Conservation (phyloP, 1,140 invertebrate genomes). For the Melipona quadrifasciata region DNA sequence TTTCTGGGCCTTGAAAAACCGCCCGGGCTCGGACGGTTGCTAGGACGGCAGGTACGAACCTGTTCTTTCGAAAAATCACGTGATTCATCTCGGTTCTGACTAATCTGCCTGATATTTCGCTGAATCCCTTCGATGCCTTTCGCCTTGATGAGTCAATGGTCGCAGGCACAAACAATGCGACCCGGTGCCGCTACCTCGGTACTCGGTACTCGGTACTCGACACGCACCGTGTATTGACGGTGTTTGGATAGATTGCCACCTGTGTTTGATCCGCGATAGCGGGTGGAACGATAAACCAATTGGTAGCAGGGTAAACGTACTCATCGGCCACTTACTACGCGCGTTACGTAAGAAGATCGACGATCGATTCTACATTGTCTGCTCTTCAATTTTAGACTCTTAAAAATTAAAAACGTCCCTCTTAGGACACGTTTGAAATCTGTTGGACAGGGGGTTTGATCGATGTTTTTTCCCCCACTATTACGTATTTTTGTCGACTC, state of each 20-base stretch:
- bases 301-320: not conserved
- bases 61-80: conserved; percentile 71
- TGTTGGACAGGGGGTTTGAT: no score
- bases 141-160: conserved; percentile 74
- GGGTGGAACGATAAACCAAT: conserved; percentile 14
- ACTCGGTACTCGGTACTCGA: not conserved
- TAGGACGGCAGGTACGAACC: conserved; percentile 67
- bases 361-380: not conserved
- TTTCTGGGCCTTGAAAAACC: conserved; percentile 36
- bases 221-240: not conserved
- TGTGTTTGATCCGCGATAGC: conserved; percentile 33
- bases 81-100: conserved; percentile 78
- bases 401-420: no score
- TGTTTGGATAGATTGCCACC: conserved; percentile 28
- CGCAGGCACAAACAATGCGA: conserved; percentile 48
- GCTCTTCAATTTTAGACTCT: no score
- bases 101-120: conserved; percentile 75
- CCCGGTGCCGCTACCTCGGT: not conserved
- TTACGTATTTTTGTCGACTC: no score
- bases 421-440: no score
- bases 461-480: no score
- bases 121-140: conserved; percentile 70
- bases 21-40: conserved; percentile 50
- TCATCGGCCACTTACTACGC: not conserved
- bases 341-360: not conserved